These are phyloP conservation scores for Anastrepha obliqua DNA, from an alignment of 1,140 invertebrate genomes.

Conservation along the genomic window DNA sequence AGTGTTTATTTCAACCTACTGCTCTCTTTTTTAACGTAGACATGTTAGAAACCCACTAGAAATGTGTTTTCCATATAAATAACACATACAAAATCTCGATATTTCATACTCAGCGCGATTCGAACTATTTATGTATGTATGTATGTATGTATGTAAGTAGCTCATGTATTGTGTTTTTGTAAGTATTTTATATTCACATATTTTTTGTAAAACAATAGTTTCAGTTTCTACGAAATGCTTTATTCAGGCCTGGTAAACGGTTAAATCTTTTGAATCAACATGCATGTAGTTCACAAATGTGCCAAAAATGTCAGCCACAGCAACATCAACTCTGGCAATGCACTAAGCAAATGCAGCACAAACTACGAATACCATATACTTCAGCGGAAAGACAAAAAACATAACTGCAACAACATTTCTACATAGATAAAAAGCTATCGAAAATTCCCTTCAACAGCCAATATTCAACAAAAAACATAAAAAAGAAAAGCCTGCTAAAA, in stretches of 20 bases:
- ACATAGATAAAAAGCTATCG: not conserved
- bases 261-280: slow-evolving; percentile 4
- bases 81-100: too few relatives aligned
- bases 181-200: too few relatives aligned
- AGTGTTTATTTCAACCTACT: too few relatives aligned
- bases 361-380: not conserved
- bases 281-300: not conserved
- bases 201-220: not conserved
- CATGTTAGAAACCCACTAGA: too few relatives aligned
- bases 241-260: not conserved
- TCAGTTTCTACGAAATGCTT: not conserved
- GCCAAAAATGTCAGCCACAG: not conserved
- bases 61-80: too few relatives aligned
- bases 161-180: too few relatives aligned
- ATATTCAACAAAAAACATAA: not conserved
- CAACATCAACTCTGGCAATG: not conserved
- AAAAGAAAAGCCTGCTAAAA: too few relatives aligned
- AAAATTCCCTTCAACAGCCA: not conserved
- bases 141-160: too few relatives aligned
- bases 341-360: not conserved
- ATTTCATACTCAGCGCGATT: too few relatives aligned
- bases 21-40: too few relatives aligned
- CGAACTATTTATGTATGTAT: too few relatives aligned
- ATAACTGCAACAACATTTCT: too few relatives aligned
- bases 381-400: not conserved